These are phyloP conservation scores for Aurelia aurita complex sp. Pacific DNA, from an alignment of 30 jellyfish, hydroid and myxozoan species.

Conservation along the genomic window DNA sequence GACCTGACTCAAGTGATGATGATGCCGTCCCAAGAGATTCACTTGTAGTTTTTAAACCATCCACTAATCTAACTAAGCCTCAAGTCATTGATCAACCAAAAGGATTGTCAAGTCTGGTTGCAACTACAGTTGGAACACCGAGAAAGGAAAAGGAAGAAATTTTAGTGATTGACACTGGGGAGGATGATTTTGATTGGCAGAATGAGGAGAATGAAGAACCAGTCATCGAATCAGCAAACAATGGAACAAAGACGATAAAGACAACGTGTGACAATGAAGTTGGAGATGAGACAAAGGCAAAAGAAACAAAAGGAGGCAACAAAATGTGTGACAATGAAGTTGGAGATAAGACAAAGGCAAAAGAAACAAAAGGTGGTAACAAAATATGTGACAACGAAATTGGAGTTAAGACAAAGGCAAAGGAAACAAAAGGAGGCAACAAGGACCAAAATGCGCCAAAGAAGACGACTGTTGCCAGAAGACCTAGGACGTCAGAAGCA, in stretches of 20 bases:
- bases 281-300: background rate
- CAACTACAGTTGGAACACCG: background rate
- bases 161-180: slow-evolving; percentile 12
- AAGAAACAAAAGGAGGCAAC: background rate
- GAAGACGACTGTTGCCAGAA: too few relatives aligned
- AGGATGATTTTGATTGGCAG: background rate
- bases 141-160: background rate
- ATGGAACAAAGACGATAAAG: background rate
- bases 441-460: background rate
- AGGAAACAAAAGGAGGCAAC: background rate
- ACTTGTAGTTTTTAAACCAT: too few relatives aligned
- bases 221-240: too few relatives aligned
- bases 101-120: background rate
- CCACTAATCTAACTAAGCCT: background rate
- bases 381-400: background rate
- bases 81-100: background rate
- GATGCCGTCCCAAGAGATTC: too few relatives aligned
- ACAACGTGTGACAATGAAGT: background rate
- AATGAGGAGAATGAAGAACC: background rate
- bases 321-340: background rate
- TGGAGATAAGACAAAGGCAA: background rate
- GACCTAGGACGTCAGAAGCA: too few relatives aligned
- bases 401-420: background rate
- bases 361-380: background rate
- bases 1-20: too few relatives aligned